Conservation (phyloP, 2,888 invertebrate genomes). For the Sicus ferrugineus region DNA sequence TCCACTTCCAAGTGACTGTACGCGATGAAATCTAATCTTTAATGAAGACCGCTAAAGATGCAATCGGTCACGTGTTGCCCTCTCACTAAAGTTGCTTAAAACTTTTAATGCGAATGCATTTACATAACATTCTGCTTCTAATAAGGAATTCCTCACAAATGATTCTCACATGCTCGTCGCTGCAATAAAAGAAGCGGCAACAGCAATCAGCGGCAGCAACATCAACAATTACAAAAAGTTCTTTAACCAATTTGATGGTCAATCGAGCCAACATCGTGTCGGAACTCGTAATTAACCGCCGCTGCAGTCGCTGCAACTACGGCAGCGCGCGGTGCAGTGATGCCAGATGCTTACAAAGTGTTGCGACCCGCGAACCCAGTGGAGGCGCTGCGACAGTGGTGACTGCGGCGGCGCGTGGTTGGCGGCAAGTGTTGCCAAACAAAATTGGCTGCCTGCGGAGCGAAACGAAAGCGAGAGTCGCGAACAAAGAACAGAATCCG, state of each 20-base stretch:
- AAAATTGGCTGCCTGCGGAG: constrained; percentile 11
- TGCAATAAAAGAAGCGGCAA: not conserved
- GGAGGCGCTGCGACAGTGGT: constrained; percentile 26
- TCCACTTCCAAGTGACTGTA: not conserved
- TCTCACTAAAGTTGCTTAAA: not conserved
- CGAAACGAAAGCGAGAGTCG: constrained; percentile 23
- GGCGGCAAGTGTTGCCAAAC: constrained; percentile 20
- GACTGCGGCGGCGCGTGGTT: not conserved
- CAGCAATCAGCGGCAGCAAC: not conserved
- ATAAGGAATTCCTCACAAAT: constrained; percentile 4
- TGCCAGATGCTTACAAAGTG: constrained; percentile 14
- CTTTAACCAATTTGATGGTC: constrained; percentile 44
- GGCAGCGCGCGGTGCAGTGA: not conserved
- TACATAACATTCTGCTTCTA: constrained; percentile 11
- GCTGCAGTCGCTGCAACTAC: not conserved
- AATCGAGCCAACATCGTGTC: constrained; percentile 28
- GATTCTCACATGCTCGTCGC: constrained; percentile 2
- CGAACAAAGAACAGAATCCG: constrained; percentile 27
- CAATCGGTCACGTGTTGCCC: not conserved
- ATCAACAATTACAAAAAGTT: constrained; percentile 36
- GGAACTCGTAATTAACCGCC: constrained; percentile 26
- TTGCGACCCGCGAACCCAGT: not conserved
- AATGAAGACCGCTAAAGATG: not conserved
- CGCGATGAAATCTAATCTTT: not conserved
- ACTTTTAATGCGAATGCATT: constrained; percentile 6